Evolutionary conservation across 92 coral and sea anemone species (phyloP).

Genomic region (Siderastrea siderea): DNA sequence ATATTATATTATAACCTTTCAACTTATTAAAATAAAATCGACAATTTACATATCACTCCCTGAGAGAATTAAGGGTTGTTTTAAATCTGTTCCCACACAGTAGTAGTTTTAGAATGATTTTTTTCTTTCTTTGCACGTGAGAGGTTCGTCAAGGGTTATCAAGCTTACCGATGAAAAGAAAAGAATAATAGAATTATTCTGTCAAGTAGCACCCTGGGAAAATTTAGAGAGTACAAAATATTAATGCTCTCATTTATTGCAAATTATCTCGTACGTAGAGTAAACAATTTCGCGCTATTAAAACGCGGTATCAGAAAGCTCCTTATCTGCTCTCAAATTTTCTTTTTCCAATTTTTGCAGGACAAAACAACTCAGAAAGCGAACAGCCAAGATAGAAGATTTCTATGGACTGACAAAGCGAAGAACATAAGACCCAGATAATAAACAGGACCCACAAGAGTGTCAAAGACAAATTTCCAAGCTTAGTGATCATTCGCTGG

Average conservation of each 20-base stretch:
- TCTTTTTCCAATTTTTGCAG: conserved; percentile 15
- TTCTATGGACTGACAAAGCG: neutral
- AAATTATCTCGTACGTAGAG: conserved; percentile 62
- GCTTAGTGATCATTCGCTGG: neutral
- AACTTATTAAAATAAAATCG: conserved; percentile 75
- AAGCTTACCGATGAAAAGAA: conserved; percentile 16
- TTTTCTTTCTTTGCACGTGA: conserved; percentile 20
- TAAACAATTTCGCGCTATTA: conserved; percentile 63
- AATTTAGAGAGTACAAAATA: conserved; percentile 64
- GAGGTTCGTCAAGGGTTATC: conserved; percentile 14
- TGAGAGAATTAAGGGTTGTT: conserved; percentile 45
- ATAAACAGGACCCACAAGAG: neutral
- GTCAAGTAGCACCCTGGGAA: conserved; percentile 51
- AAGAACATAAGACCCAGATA: neutral
- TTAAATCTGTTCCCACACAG: neutral
- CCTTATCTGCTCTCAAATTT: conserved; percentile 6
- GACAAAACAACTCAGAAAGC: conserved; percentile 23
- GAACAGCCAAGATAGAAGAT: conserved; percentile 38
- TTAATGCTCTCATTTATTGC: conserved; percentile 77
- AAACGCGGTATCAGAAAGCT: conserved; percentile 23
- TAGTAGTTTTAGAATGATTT: neutral
- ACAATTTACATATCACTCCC: conserved; percentile 62
- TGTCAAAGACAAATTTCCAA: neutral
- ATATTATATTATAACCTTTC: conserved; percentile 61
- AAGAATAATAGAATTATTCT: conserved; percentile 31